Evolutionary conservation across 2,797 vertebrate species (phyloP).

Genomic region (Spea hammondii): DNA sequence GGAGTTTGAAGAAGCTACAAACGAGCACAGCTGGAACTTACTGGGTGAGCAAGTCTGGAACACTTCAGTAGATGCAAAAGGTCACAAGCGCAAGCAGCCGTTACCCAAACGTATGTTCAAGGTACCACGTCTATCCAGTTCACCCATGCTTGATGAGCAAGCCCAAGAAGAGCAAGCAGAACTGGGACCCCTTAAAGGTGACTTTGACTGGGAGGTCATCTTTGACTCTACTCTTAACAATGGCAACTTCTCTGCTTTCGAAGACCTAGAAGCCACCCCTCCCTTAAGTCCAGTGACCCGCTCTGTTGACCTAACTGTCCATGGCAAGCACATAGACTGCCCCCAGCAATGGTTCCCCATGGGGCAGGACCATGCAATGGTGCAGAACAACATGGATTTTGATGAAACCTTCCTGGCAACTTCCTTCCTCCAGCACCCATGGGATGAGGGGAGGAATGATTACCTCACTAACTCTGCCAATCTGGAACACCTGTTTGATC

Average conservation of each 20-base stretch:
- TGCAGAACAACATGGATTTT: slow-evolving; percentile 72
- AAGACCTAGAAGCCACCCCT: slow-evolving; percentile 73
- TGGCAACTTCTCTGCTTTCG: slow-evolving; percentile 73
- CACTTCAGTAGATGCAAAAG: slow-evolving; percentile 60
- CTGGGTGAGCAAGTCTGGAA: slow-evolving; percentile 65
- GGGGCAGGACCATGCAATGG: slow-evolving; percentile 62
- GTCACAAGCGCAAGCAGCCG: slow-evolving; percentile 76
- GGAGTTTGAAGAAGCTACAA: slow-evolving; percentile 83
- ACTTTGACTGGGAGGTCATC: slow-evolving; percentile 93
- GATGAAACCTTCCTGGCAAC: slow-evolving; percentile 88
- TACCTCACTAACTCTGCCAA: slow-evolving; percentile 76
- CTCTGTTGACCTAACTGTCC: slow-evolving; percentile 70
- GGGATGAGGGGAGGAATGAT: slow-evolving; percentile 76
- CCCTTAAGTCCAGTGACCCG: slow-evolving; percentile 71
- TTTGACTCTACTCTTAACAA: slow-evolving; percentile 76
- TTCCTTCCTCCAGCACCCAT: slow-evolving; percentile 85
- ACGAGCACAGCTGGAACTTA: slow-evolving; percentile 72
- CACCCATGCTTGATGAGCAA: slow-evolving; percentile 68
- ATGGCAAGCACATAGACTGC: slow-evolving; percentile 68
- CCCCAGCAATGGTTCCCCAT: slow-evolving; percentile 65
- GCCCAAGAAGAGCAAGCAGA: slow-evolving; percentile 79
- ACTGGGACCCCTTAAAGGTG: slow-evolving; percentile 84
- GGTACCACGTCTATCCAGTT: slow-evolving; percentile 67
- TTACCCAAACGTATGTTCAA: slow-evolving; percentile 69
- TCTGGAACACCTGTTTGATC: slow-evolving; percentile 82